Percentiles rank a stretch among this genome's conserved stretches.
Evolutionary conservation across 2,888 invertebrate species (phyloP).

Genomic region (Saturnia japonica): DNA sequence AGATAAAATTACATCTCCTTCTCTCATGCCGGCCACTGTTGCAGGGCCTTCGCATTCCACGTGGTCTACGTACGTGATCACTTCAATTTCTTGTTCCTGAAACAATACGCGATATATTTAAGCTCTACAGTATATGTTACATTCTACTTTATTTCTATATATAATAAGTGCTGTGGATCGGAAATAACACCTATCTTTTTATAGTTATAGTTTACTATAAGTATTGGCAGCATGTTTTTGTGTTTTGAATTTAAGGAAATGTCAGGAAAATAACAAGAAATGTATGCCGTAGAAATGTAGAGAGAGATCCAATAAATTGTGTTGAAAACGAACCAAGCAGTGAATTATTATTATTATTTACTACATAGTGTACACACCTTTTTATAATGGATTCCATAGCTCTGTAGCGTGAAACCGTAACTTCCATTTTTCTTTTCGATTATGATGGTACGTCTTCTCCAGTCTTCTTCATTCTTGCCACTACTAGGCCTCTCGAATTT

Average conservation of each 20-base stretch:
- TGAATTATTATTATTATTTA: too few species aligned
- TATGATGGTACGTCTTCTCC: conserved; percentile 94
- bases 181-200: too few species aligned
- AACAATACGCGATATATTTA: conserved; percentile 14
- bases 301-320: too few species aligned
- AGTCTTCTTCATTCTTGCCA: conserved; percentile 87
- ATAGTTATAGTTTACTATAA: too few species aligned
- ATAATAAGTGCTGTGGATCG: too few species aligned
- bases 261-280: too few species aligned
- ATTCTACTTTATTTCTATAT: background rate
- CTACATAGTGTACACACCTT: conserved; percentile 65
- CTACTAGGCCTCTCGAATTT: conserved; percentile 62
- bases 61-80: conserved; percentile 98
- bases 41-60: conserved; percentile 97
- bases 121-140: background rate
- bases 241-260: too few species aligned
- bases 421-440: conserved; percentile 94
- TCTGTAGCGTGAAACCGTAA: conserved; percentile 98
- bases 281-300: too few species aligned
- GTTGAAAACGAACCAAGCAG: too few species aligned
- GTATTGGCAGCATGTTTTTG: too few species aligned
- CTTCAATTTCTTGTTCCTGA: conserved; percentile 94
- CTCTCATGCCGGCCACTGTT: conserved; percentile 95
- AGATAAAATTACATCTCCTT: conserved; percentile 97
- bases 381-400: conserved; percentile 98